Evolutionary conservation across 2,888 invertebrate genomes (phyloP), one percentile per base, ranked within the genome.

Genomic region (Schizaphis graminum): DNA sequence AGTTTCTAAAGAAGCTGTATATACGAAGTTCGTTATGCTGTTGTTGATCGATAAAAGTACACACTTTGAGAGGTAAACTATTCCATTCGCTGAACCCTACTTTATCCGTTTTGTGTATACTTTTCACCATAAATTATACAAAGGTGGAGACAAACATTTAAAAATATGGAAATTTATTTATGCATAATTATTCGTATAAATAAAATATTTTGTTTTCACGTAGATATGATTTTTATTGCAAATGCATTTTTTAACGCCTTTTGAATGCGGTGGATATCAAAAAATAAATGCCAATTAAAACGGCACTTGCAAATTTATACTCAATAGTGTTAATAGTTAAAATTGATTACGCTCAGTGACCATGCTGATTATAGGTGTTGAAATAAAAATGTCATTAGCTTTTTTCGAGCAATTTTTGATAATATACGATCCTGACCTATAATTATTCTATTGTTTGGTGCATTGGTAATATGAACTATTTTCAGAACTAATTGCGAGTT

Each of bases 121-220:
- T 85, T 44, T 90, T 28, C n/a, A n/a, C 11, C 28, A 56, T 91
- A 56, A 91, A 57, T 56, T 85, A 91, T 85, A 56, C 35, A 61
- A 61, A 26, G 13, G 56, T 1, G n/a, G 77, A 47, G 47, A 85
- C 44, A 44, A 56, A 85, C 84, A 85, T 91, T 85, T 56, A 49
- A 84, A 91, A 85, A 85, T 85, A 91, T 85, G 56, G 56, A 91
- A 84, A 91, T 85, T 49, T 28, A 85, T 44, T 57, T 28, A 44
- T 47, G 67, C 90, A 67, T 90, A 90, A 77, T 77, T 28, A 85
- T 91, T 44, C 41, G 11, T 24, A 44, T 41, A 56, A 28, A 85
- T 91, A 91, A 84, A 90, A 61, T 67, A 90, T 67, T 90, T 90
- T 53, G 21, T 21, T 21, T 21, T 47, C 41, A 5, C 21, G 10